phyloP scores from a whole-genome alignment of 2,797 vertebrate genomes.

The Trachurus trachurus region DNA sequence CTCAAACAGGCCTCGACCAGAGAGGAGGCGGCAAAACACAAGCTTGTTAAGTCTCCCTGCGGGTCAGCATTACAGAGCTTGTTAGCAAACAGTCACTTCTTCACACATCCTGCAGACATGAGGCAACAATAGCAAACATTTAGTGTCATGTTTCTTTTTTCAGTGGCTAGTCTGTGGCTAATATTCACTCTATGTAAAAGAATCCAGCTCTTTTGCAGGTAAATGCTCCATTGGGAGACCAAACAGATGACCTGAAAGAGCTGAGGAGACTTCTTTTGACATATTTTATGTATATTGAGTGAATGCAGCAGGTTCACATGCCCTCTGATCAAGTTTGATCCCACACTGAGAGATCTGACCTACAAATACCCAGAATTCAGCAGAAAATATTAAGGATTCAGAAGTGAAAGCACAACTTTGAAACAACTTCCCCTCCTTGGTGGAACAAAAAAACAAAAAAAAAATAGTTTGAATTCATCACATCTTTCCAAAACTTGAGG shows the following conservation, averaged over 20 bases:
- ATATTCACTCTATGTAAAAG: background rate
- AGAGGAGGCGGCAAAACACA: background rate
- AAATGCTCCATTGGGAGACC: no score
- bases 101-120: background rate
- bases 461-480: background rate
- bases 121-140: background rate
- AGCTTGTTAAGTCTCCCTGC: no score
- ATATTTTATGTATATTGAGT: no score
- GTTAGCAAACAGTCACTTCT: background rate
- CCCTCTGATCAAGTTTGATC: no score
- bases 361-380: background rate
- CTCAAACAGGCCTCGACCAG: no score
- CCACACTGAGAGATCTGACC: background rate
- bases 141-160: background rate
- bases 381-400: background rate
- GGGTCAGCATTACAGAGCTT: background rate
- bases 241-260: no score
- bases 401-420: background rate
- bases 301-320: no score
- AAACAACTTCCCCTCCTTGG: background rate
- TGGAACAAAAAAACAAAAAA: background rate
- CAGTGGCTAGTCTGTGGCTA: background rate
- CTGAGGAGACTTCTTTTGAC: no score
- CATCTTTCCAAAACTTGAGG: conserved; percentile 16
- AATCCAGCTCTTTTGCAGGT: no score